Percentiles rank a stretch among this genome's conserved stretches.
phyloP scores from a whole-genome alignment of 1,140 invertebrate species.

The Melipona quadrifasciata region DNA sequence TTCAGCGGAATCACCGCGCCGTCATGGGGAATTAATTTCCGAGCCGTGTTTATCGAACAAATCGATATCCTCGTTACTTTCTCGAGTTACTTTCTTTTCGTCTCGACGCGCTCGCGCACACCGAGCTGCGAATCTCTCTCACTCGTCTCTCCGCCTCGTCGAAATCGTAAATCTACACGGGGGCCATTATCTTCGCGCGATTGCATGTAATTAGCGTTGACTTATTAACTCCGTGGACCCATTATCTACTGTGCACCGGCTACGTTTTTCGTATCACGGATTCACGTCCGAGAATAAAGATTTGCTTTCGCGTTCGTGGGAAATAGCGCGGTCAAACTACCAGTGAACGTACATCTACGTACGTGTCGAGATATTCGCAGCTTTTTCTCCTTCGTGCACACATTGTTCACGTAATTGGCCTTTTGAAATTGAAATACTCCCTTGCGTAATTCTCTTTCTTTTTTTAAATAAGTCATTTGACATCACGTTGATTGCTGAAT shows the following conservation, averaged over 20 bases:
- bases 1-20: background rate
- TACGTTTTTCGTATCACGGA: constrained; percentile 18
- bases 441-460: background rate
- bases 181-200: constrained; percentile 23
- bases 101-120: background rate
- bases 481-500: too few species aligned
- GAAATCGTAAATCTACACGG: constrained; percentile 39
- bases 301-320: background rate
- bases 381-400: background rate
- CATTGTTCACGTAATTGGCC: background rate
- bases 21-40: constrained; percentile 1
- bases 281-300: background rate
- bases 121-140: too few species aligned
- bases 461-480: too few species aligned
- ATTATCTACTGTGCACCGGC: background rate
- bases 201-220: constrained; percentile 46
- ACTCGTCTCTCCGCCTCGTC: background rate
- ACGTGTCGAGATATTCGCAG: background rate
- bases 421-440: background rate
- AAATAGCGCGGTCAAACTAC: background rate
- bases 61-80: background rate
- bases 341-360: background rate
- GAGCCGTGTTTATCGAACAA: background rate
- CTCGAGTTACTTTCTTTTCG: constrained; percentile 17
- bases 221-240: constrained; percentile 44